Evolutionary conservation across 2,797 vertebrate species (phyloP).

Genomic region (Enteromius viviparus): DNA sequence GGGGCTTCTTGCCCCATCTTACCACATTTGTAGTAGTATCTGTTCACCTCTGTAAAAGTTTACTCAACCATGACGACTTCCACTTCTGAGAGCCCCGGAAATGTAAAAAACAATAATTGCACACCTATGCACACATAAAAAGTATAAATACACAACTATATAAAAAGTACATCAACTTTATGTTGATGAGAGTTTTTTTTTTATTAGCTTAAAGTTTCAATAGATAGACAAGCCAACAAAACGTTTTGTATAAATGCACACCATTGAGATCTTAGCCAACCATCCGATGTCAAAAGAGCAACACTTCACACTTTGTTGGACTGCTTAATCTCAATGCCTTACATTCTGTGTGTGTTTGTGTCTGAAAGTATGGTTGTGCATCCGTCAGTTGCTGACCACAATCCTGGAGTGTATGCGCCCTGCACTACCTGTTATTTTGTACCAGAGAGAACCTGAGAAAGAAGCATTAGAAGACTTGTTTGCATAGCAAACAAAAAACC

Average conservation of each 20-base stretch:
- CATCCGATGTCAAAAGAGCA: neutral
- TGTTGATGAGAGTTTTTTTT: neutral
- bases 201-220: neutral
- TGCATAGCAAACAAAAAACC: neutral
- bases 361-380: neutral
- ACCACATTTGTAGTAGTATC: neutral
- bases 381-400: slow-evolving; percentile 39
- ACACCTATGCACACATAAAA: neutral
- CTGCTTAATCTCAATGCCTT: neutral
- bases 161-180: neutral
- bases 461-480: neutral
- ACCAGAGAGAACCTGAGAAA: neutral
- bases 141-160: neutral
- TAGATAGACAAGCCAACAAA: neutral
- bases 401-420: neutral
- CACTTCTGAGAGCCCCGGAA: neutral
- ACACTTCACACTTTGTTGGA: neutral
- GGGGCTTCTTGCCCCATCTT: neutral
- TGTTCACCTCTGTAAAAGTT: neutral
- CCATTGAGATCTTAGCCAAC: neutral
- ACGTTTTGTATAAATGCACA: neutral
- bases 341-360: neutral
- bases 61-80: neutral
- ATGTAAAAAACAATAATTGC: neutral
- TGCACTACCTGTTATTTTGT: neutral